These are phyloP conservation scores for Harpalus rufipes DNA, from an alignment of 2,888 invertebrate genomes.

Conservation along the genomic window DNA sequence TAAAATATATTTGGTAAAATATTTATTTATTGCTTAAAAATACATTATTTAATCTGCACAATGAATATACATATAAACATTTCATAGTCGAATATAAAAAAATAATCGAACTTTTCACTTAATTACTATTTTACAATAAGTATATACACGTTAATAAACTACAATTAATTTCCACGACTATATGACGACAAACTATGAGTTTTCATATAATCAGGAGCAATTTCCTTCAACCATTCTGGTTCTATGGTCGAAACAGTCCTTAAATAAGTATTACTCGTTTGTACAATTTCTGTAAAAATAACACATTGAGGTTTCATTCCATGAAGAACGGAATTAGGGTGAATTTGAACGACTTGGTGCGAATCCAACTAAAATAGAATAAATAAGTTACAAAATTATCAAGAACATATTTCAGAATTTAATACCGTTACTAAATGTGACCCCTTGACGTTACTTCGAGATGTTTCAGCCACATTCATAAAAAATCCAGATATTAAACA, in stretches of 20 bases:
- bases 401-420: too few species aligned
- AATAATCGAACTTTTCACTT: constrained; percentile 5
- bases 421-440: constrained; percentile 85
- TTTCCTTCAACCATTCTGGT: constrained; percentile 87
- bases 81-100: constrained; percentile 10
- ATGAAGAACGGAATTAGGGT: constrained; percentile 90
- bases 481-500: constrained; percentile 90
- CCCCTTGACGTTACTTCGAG: constrained; percentile 78
- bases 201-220: constrained; percentile 77
- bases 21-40: neutral
- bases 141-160: neutral
- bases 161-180: constrained; percentile 48
- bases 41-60: neutral
- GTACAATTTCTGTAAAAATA: constrained; percentile 92
- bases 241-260: constrained; percentile 88
- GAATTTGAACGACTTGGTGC: constrained; percentile 86
- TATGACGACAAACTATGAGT: constrained; percentile 71
- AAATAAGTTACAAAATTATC: constrained; percentile 62
- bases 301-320: constrained; percentile 86
- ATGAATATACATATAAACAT: neutral
- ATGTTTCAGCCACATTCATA: constrained; percentile 91
- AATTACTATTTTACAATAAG: neutral
- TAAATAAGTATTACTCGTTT: constrained; percentile 90
- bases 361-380: constrained; percentile 79
- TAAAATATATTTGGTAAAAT: neutral